Evolutionary conservation across 2,797 vertebrate species (phyloP).

Genomic region (Parotocinclus haroldoi): DNA sequence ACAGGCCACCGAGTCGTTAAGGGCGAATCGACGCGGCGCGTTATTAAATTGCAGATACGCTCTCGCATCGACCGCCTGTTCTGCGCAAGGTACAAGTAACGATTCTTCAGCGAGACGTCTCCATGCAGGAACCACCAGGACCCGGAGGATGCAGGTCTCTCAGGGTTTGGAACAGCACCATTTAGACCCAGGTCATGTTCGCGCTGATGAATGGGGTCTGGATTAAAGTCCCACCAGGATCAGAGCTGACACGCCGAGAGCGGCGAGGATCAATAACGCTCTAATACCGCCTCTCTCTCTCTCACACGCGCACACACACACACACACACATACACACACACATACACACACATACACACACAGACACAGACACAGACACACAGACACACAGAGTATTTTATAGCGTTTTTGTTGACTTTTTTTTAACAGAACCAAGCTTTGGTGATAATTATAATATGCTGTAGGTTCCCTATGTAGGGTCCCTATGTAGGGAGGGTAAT

Average conservation of each 20-base stretch:
- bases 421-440: no score
- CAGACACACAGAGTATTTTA: neutral
- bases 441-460: no score
- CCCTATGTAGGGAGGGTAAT: no score
- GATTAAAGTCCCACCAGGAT: constrained; percentile 31
- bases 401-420: neutral
- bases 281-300: constrained; percentile 5
- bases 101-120: constrained; percentile 4
- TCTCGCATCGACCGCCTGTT: constrained; percentile 15
- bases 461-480: no score
- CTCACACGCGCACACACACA: constrained; percentile 9
- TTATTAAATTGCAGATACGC: constrained; percentile 25
- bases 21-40: constrained; percentile 12
- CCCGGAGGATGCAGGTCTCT: constrained; percentile 5
- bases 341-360: constrained; percentile 6
- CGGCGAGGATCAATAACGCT: constrained; percentile 41
- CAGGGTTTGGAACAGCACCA: constrained; percentile 27
- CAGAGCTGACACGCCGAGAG: constrained; percentile 24
- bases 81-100: constrained; percentile 13
- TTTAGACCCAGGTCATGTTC: constrained; percentile 46
- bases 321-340: constrained; percentile 3
- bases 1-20: neutral
- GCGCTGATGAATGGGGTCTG: constrained; percentile 45
- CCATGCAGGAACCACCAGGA: constrained; percentile 19
- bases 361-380: constrained; percentile 4